phyloP scores from a whole-genome alignment of 2,113 vertebrate species.

The Indri indri region DNA sequence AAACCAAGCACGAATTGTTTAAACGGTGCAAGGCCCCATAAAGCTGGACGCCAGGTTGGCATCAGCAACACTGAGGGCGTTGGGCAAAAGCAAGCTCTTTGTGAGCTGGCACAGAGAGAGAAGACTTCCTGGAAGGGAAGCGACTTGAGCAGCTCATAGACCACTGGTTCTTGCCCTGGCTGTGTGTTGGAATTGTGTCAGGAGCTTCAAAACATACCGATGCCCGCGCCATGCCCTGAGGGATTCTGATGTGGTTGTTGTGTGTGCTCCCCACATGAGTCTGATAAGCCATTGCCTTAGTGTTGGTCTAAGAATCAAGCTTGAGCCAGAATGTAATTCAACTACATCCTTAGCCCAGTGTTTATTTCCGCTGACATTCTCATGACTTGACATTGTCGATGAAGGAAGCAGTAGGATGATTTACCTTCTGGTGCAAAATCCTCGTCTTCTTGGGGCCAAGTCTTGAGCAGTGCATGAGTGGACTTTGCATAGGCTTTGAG shows the following conservation, averaged over 20 bases:
- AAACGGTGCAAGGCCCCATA: not conserved
- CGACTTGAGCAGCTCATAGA: not conserved
- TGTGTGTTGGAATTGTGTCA: not conserved
- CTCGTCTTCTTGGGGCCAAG: not conserved
- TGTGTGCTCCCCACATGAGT: not conserved
- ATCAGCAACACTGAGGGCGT: not conserved
- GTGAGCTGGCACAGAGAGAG: not conserved
- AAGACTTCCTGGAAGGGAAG: not conserved
- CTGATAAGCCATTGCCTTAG: not conserved
- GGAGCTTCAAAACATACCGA: too few relatives aligned
- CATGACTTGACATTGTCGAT: not conserved
- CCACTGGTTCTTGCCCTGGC: not conserved
- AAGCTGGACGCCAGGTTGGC: not conserved
- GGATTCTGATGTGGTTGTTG: not conserved
- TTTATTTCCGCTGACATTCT: not conserved
- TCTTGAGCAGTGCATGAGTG: not conserved
- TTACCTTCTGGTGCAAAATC: not conserved
- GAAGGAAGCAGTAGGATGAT: not conserved
- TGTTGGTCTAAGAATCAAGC: not conserved
- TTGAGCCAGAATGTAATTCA: not conserved
- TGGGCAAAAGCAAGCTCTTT: not conserved
- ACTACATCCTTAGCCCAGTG: not conserved
- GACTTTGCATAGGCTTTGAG: not conserved
- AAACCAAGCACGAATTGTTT: not conserved
- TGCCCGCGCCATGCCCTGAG: not conserved